Percentiles rank a stretch among this genome's conserved stretches.
These are phyloP conservation scores for Andrena camellia DNA, from an alignment of 2,888 invertebrate species.

Conservation along the genomic window DNA sequence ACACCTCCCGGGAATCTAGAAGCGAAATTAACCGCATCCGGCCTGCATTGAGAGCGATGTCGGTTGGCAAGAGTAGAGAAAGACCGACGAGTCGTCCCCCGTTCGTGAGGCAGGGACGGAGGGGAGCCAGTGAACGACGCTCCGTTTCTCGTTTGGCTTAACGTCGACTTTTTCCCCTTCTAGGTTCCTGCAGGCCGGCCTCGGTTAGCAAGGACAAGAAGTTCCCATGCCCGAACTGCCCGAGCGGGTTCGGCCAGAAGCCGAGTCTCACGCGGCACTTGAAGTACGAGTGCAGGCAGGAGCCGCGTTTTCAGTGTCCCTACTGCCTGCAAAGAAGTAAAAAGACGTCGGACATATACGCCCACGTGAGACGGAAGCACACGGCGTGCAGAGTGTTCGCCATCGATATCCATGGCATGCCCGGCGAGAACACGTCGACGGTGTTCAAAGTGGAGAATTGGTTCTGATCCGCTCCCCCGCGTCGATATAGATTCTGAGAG, in stretches of 20 bases:
- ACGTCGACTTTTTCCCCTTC: slow-evolving; percentile 40
- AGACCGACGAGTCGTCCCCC: too few relatives aligned
- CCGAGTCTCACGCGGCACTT: slow-evolving; percentile 76
- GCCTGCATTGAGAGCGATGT: too few relatives aligned
- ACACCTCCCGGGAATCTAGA: too few relatives aligned
- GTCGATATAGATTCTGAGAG: background rate
- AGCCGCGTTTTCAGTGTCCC: slow-evolving; percentile 80
- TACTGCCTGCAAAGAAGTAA: slow-evolving; percentile 79
- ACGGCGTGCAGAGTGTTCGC: slow-evolving; percentile 74
- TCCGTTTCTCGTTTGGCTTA: slow-evolving; percentile 4
- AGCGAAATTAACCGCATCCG: too few relatives aligned
- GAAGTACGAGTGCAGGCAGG: slow-evolving; percentile 78
- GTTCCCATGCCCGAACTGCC: slow-evolving; percentile 72
- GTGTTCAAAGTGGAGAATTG: slow-evolving; percentile 20
- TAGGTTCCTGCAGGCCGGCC: slow-evolving; percentile 22
- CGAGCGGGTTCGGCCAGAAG: slow-evolving; percentile 74
- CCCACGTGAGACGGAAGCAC: slow-evolving; percentile 79
- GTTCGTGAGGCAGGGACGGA: too few relatives aligned
- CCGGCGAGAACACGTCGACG: background rate
- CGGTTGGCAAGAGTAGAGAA: too few relatives aligned
- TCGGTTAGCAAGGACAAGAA: slow-evolving; percentile 46
- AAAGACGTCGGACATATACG: slow-evolving; percentile 79
- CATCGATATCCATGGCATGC: slow-evolving; percentile 69
- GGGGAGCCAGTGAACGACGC: too few relatives aligned
- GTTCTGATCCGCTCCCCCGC: background rate